These are phyloP conservation scores for Kryptolebias ocellatus DNA, from an alignment of 2,797 vertebrate species.

Conservation along the genomic window DNA sequence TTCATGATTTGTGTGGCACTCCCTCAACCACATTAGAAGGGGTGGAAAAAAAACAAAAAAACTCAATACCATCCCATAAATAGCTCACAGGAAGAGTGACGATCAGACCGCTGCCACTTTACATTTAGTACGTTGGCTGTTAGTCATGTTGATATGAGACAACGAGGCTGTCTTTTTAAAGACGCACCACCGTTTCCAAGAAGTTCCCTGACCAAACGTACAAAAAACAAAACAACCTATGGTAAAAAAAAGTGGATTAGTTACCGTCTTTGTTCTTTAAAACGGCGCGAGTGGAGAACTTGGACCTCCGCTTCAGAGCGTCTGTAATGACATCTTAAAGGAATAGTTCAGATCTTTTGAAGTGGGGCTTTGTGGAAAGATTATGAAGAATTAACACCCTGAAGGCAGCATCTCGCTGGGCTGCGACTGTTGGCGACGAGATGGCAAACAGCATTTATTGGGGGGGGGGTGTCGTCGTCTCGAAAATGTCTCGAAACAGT, in stretches of 20 bases:
- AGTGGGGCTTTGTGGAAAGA: no score
- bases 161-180: neutral
- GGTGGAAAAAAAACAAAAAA: conserved; percentile 14
- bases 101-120: conserved; percentile 40
- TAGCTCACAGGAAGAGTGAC: conserved; percentile 50
- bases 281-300: no score
- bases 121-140: conserved; percentile 13
- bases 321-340: no score
- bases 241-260: neutral
- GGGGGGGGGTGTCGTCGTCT: no score
- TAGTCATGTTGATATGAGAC: neutral
- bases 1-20: conserved; percentile 62
- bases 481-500: no score
- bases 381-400: no score
- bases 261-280: neutral
- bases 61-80: conserved; percentile 50
- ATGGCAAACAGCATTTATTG: no score
- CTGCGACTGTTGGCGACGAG: no score
- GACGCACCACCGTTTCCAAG: neutral
- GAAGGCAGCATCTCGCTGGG: no score
- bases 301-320: no score
- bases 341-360: no score
- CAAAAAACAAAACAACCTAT: neutral
- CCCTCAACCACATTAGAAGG: conserved; percentile 66
- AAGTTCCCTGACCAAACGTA: neutral